These are phyloP conservation scores for Kuschelorhynchus macadamiae DNA, from an alignment of 2,888 invertebrate genomes.

Conservation along the genomic window DNA sequence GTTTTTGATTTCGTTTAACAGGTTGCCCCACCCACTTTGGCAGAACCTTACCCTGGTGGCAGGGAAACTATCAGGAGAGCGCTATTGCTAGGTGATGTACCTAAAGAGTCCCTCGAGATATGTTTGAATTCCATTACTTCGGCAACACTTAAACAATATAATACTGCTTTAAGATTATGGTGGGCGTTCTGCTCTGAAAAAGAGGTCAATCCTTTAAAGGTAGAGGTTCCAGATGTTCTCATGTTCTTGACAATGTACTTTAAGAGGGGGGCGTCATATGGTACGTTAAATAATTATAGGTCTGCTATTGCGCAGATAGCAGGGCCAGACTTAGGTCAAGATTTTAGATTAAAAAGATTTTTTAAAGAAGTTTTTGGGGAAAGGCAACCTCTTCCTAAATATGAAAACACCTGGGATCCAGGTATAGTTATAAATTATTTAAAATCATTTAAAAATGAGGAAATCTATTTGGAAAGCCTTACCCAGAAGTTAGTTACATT, in stretches of 20 bases:
- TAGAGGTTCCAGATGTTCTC: conserved; percentile 3
- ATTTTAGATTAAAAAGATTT: conserved; percentile 14
- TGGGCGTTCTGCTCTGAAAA: conserved; percentile 19
- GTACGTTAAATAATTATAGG: conserved; percentile 3
- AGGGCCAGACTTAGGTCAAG: not conserved
- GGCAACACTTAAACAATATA: conserved; percentile 46
- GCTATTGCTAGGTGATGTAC: not conserved
- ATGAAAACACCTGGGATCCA: conserved; percentile 51
- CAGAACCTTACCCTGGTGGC: no score
- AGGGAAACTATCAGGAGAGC: no score
- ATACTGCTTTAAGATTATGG: conserved; percentile 51
- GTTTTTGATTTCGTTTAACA: conserved; percentile 24
- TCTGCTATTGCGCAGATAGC: no score
- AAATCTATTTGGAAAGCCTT: conserved; percentile 29
- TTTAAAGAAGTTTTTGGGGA: conserved; percentile 47
- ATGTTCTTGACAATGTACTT: conserved; percentile 7
- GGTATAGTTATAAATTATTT: conserved; percentile 47
- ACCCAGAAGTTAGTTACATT: conserved; percentile 42
- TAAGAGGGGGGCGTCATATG: not conserved
- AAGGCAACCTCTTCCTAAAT: conserved; percentile 48
- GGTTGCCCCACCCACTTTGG: conserved; percentile 28
- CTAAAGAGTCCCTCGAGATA: conserved; percentile 2
- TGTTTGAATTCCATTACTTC: conserved; percentile 8
- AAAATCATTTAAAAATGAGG: conserved; percentile 18
- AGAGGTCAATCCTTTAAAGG: not conserved